Evolutionary conservation across 2,888 invertebrate species (phyloP).

Genomic region (Epistrophe grossulariae): DNA sequence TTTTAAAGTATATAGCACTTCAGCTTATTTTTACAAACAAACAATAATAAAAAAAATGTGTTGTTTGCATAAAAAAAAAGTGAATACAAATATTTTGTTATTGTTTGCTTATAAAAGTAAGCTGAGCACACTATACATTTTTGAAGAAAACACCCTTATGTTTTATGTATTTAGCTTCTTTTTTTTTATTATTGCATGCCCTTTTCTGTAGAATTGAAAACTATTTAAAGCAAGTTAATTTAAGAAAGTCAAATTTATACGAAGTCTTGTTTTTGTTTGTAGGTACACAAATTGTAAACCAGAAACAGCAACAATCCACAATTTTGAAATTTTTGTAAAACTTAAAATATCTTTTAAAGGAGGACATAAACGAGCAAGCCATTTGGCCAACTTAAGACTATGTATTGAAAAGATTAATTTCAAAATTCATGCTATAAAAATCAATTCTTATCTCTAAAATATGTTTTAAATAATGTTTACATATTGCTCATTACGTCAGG

Average conservation of each 20-base stretch:
- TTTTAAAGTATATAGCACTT: neutral
- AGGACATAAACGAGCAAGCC: too few relatives aligned
- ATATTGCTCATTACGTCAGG: too few relatives aligned
- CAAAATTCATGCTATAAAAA: too few relatives aligned
- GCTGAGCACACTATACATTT: neutral
- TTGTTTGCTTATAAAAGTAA: neutral
- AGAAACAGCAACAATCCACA: too few relatives aligned
- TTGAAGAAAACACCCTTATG: neutral
- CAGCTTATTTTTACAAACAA: neutral
- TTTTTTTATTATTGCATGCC: conserved; percentile 9
- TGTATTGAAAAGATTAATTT: too few relatives aligned
- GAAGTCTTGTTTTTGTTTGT: neutral
- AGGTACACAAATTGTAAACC: too few relatives aligned
- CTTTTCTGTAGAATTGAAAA: conserved; percentile 48
- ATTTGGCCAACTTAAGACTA: too few relatives aligned
- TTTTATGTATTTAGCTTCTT: neutral
- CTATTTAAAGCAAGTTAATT: neutral
- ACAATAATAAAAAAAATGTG: neutral
- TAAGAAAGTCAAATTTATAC: neutral
- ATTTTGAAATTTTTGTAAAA: too few relatives aligned
- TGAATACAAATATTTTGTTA: neutral
- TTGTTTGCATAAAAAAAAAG: neutral
- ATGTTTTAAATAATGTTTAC: too few relatives aligned
- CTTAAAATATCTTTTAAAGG: too few relatives aligned
- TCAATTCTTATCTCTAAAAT: too few relatives aligned